Percentiles rank a stretch among this genome's conserved stretches.
Evolutionary conservation across 1,140 invertebrate genomes (phyloP).

Genomic region (Amphibalanus amphitrite): DNA sequence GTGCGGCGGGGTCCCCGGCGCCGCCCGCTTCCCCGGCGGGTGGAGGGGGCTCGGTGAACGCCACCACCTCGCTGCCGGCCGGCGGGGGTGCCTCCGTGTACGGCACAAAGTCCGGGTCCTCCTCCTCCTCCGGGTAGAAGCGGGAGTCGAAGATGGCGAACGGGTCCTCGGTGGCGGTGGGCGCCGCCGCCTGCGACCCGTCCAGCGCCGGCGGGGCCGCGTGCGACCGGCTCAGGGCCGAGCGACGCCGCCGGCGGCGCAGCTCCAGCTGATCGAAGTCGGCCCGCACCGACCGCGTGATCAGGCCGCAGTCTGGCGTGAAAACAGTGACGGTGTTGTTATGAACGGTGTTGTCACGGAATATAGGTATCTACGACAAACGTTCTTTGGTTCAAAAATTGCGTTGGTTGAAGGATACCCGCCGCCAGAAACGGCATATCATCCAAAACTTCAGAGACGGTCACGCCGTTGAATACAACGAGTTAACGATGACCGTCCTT

Average conservation of each 20-base stretch:
- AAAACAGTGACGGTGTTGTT: not conserved
- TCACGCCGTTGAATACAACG: too few relatives aligned
- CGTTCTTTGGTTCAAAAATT: too few relatives aligned
- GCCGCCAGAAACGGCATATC: too few relatives aligned
- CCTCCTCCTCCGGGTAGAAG: not conserved
- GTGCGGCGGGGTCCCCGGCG: not conserved
- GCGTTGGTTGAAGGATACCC: too few relatives aligned
- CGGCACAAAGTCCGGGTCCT: not conserved
- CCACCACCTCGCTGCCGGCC: not conserved
- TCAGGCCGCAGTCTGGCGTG: not conserved
- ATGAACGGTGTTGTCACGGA: not conserved
- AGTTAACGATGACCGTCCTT: too few relatives aligned
- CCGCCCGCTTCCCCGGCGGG: too few relatives aligned
- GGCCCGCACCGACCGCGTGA: not conserved
- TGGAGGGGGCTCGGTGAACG: not conserved
- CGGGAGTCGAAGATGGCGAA: not conserved
- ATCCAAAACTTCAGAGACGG: too few relatives aligned
- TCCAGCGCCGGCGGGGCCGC: not conserved
- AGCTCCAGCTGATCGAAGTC: not conserved
- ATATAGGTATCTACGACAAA: too few relatives aligned
- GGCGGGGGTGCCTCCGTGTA: not conserved
- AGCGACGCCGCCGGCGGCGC: not conserved
- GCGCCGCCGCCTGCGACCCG: too few relatives aligned
- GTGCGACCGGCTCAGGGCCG: not conserved
- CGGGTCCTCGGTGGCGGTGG: not conserved